phyloP scores from a whole-genome alignment of 2,113 vertebrate species.

The Tympanuchus pallidicinctus region DNA sequence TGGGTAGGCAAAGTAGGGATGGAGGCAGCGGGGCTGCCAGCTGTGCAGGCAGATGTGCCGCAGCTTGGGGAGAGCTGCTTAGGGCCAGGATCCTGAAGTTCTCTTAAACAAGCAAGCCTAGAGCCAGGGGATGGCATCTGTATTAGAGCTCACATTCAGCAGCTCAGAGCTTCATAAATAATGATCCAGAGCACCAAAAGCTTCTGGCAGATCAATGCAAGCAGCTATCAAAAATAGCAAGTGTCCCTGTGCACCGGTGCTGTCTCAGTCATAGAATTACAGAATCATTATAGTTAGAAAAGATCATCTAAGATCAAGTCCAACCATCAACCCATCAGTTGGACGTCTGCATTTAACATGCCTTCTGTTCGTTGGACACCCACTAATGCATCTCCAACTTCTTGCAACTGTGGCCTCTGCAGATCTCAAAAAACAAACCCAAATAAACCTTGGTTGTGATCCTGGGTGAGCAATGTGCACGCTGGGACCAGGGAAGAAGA shows the following conservation, averaged over 20 bases:
- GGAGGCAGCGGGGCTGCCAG: not conserved
- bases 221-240: not conserved
- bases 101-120: not conserved
- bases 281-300: not conserved
- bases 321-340: not conserved
- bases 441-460: fast-evolving
- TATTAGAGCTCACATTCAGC: constrained; percentile 30
- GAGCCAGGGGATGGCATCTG: constrained; percentile 41
- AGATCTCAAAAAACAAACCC: not conserved
- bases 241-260: not conserved
- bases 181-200: constrained; percentile 41
- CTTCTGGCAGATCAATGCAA: constrained; percentile 42
- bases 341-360: not conserved
- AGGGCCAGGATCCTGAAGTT: not conserved
- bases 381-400: not conserved
- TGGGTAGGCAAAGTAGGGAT: not conserved
- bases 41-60: not conserved
- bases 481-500: fast-evolving
- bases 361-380: not conserved
- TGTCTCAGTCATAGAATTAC: not conserved
- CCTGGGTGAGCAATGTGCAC: not conserved
- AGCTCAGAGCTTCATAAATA: not conserved
- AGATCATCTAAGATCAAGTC: not conserved
- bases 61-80: not conserved
- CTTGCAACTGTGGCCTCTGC: not conserved